Evolutionary conservation across 2,113 vertebrate genomes (phyloP).

Genomic region (Oryzias celebensis): DNA sequence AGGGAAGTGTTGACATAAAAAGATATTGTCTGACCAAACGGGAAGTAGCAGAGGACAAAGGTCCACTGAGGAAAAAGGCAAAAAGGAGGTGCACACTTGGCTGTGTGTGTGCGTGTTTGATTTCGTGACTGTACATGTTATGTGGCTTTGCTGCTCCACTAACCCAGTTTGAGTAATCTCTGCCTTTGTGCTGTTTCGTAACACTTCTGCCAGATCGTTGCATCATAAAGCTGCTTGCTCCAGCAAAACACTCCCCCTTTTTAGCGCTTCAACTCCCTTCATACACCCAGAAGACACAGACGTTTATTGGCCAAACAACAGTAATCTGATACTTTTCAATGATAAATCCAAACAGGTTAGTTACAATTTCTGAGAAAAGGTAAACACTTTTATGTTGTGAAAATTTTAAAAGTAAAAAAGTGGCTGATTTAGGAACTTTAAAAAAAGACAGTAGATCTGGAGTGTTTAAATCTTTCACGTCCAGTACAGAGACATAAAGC

Average conservation of each 20-base stretch:
- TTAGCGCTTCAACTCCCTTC: not conserved
- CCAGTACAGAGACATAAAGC: slow-evolving; percentile 19
- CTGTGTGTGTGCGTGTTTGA: slow-evolving; percentile 3
- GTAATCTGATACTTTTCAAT: too few relatives aligned
- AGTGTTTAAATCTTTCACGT: not conserved
- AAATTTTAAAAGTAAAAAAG: too few relatives aligned
- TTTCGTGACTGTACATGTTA: slow-evolving; percentile 46
- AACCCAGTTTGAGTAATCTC: slow-evolving; percentile 82
- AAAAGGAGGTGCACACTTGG: slow-evolving; percentile 14
- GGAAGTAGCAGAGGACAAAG: slow-evolving; percentile 22
- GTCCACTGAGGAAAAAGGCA: slow-evolving; percentile 13
- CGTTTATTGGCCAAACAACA: slow-evolving; percentile 16
- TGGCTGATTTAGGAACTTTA: too few relatives aligned
- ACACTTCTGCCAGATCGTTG: slow-evolving; percentile 73
- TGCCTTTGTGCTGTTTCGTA: slow-evolving; percentile 77
- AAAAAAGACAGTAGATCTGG: not conserved
- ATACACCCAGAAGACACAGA: slow-evolving; percentile 11
- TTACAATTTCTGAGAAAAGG: not conserved
- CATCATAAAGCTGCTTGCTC: slow-evolving; percentile 65
- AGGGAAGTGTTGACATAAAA: slow-evolving; percentile 15
- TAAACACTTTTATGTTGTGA: too few relatives aligned
- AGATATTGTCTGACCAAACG: not conserved
- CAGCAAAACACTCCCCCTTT: slow-evolving; percentile 3
- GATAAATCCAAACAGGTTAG: not conserved
- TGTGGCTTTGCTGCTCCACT: slow-evolving; percentile 72